phyloP scores from a whole-genome alignment of 2,888 invertebrate species.

The Argyresthia albistria region DNA sequence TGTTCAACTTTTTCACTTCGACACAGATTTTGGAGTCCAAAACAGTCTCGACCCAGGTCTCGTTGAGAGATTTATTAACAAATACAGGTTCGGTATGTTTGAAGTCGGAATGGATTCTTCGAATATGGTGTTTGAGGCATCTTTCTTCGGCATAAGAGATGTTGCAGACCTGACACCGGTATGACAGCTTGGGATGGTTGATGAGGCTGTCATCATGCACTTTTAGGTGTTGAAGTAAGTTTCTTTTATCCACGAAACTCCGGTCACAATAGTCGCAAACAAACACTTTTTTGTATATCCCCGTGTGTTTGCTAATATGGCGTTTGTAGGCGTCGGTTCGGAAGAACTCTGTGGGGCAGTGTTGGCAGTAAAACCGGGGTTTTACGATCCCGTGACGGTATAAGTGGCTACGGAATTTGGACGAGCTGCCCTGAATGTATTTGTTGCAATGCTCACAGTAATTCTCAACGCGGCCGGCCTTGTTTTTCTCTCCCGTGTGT shows the following conservation, averaged over 20 bases:
- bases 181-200: conserved; percentile 10
- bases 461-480: conserved; percentile 7
- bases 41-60: conserved; percentile 44
- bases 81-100: conserved; percentile 16
- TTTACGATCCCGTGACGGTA: conserved; percentile 32
- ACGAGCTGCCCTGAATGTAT: conserved; percentile 23
- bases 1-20: conserved; percentile 44
- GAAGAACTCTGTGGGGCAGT: conserved; percentile 35
- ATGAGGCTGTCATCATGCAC: conserved; percentile 33
- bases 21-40: conserved; percentile 31
- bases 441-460: conserved; percentile 31
- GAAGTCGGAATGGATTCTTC: conserved; percentile 38
- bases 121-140: conserved; percentile 33
- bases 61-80: conserved; percentile 30
- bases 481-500: not conserved
- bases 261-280: conserved; percentile 43
- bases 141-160: conserved; percentile 36
- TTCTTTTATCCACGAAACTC: conserved; percentile 35
- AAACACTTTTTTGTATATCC: conserved; percentile 18
- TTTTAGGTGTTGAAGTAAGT: conserved; percentile 32
- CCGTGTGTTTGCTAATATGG: conserved; percentile 27
- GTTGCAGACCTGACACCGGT: conserved; percentile 35
- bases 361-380: conserved; percentile 28
- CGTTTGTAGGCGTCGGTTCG: conserved; percentile 29
- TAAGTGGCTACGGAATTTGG: conserved; percentile 29